phyloP scores from a whole-genome alignment of 2,888 invertebrate species.

The Hydraecia micacea region DNA sequence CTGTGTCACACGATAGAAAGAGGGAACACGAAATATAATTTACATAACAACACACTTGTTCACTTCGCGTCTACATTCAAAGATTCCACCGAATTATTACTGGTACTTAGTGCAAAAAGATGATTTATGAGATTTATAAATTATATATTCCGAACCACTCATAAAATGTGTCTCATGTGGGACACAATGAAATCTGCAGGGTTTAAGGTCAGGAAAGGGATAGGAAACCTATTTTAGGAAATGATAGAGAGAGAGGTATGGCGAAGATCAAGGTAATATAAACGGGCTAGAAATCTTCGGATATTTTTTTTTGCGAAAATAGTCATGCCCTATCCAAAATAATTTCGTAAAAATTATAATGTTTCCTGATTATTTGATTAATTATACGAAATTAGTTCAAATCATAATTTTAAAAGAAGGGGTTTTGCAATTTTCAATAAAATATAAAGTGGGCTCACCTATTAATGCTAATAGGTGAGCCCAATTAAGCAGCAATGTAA shows the following conservation, averaged over 20 bases:
- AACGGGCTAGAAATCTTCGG: conserved; percentile 60
- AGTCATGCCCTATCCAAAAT: not conserved
- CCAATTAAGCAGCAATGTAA: not conserved
- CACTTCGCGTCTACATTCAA: conserved; percentile 22
- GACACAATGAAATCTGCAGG: conserved; percentile 73
- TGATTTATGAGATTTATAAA: conserved; percentile 37
- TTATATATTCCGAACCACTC: conserved; percentile 61
- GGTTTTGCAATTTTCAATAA: not conserved
- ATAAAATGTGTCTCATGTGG: conserved; percentile 56
- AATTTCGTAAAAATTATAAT: not conserved
- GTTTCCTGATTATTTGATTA: not conserved
- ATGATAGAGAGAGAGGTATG: conserved; percentile 74
- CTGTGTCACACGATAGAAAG: conserved; percentile 47
- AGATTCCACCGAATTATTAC: conserved; percentile 6
- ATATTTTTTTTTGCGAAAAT: conserved; percentile 44
- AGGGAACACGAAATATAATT: conserved; percentile 30
- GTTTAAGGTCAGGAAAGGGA: conserved; percentile 87
- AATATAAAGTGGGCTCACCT: not conserved
- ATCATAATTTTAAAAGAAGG: not conserved
- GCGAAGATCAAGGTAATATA: conserved; percentile 74
- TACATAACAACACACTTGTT: conserved; percentile 24
- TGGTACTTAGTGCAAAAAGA: not conserved
- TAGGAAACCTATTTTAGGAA: conserved; percentile 64
- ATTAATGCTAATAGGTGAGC: not conserved
- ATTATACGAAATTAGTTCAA: not conserved